Evolutionary conservation across 2,113 vertebrate species (phyloP).

Genomic region (Bolborhynchus lineola): DNA sequence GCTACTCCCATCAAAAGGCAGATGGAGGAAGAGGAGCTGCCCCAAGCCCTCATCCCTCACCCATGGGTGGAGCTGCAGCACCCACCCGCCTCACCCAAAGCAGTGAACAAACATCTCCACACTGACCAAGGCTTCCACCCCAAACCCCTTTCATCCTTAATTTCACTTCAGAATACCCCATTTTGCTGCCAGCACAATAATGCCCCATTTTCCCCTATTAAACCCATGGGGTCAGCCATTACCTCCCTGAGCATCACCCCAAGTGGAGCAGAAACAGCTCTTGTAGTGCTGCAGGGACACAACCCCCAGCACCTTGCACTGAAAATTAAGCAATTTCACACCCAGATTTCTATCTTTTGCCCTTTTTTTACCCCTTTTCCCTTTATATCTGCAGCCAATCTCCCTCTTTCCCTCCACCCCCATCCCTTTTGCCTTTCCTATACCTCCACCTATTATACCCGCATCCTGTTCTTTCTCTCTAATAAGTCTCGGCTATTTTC

Average conservation of each 20-base stretch:
- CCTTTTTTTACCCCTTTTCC: not conserved
- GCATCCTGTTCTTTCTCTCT: not conserved
- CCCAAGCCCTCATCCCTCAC: not conserved
- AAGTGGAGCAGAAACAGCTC: not conserved
- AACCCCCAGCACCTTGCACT: not conserved
- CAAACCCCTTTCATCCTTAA: not conserved
- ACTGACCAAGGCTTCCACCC: not conserved
- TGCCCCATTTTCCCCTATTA: not conserved
- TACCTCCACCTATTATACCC: not conserved
- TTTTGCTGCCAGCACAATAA: not conserved
- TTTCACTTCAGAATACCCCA: not conserved
- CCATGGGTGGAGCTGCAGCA: not conserved
- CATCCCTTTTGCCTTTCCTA: not conserved
- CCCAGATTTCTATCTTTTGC: not conserved
- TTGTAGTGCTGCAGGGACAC: not conserved
- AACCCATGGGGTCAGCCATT: not conserved
- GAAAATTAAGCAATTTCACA: not conserved
- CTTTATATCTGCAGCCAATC: not conserved
- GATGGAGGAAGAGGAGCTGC: not conserved
- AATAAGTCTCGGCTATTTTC: slow-evolving; percentile 46
- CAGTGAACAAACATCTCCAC: not conserved
- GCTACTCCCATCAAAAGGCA: not conserved
- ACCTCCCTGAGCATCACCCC: accelerated
- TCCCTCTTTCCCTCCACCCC: not conserved
- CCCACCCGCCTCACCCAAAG: not conserved